phyloP scores from a whole-genome alignment of 2,797 vertebrate species.

The Artibeus lituratus region DNA sequence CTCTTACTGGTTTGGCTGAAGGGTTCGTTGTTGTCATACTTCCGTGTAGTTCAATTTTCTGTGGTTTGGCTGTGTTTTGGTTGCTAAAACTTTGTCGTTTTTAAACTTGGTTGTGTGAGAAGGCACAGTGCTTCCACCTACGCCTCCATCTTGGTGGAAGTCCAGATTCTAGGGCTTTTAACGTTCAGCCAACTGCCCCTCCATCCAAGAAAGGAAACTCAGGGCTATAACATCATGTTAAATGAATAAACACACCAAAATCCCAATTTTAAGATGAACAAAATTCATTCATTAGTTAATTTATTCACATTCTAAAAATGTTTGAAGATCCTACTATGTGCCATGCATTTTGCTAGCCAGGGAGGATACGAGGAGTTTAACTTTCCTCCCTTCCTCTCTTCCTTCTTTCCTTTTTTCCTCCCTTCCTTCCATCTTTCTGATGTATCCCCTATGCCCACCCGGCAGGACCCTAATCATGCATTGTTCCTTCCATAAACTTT shows the following conservation, averaged over 20 bases:
- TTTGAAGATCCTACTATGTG: neutral
- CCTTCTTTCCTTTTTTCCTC: neutral
- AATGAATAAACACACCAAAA: neutral
- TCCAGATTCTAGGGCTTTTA: neutral
- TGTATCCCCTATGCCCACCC: neutral
- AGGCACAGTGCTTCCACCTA: too few species aligned
- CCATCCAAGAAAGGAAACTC: neutral
- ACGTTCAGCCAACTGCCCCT: neutral
- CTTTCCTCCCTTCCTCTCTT: neutral
- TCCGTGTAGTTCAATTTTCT: too few species aligned
- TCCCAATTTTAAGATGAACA: neutral
- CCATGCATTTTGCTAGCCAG: neutral
- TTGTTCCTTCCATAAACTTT: fast-evolving
- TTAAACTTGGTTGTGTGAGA: too few species aligned
- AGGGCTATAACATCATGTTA: neutral
- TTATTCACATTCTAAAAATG: neutral
- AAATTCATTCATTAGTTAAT: neutral
- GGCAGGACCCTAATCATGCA: fast-evolving
- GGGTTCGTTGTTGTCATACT: too few species aligned
- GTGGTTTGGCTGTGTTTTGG: too few species aligned
- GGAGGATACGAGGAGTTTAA: neutral
- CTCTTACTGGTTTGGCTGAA: too few species aligned
- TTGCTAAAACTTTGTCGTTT: too few species aligned
- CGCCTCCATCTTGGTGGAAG: too few species aligned
- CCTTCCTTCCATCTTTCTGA: neutral